Evolutionary conservation across 2,113 vertebrate genomes (phyloP), one percentile per base, ranked within the genome.

Genomic region (Thunnus maccoyii): DNA sequence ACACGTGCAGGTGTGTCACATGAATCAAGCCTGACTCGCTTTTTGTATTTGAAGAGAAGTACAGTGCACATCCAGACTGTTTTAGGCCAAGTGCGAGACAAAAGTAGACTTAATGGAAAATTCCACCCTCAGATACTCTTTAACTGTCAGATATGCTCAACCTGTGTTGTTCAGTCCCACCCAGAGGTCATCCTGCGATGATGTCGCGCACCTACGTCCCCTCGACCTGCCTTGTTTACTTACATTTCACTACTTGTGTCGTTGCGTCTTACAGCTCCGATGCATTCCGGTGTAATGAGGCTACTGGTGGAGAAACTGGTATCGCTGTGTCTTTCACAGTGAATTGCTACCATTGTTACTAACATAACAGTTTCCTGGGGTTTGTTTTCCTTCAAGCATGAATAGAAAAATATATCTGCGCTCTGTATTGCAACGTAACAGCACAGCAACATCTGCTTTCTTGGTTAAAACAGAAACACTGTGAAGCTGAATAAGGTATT

Each of bases 1-100:
- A 47, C 86, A 90, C 76, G 73, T 83, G 84, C 76, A 83, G 63
- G 72, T 77, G 76, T 77, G 71, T 84, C 78, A 70, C 72, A 72
- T 87, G 82, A 87, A 74, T 76, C 54, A 27, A 27, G 46, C 22
- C 69, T 67, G 48, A 80, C n/a, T 44, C 1, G 2, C 20, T 72
- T 63, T 76, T 56, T 75, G 56, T 55, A 60, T 75, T 70, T 62
- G n/a, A 68, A 47, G 75, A 65, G 22, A 44, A 87, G 56, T 25
- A n/a, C 47, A 22, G 32, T 58, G 25, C 32, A 52, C 47, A 61
- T 52, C 27, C 8, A 67, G 25, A 76, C 57, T 13, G 48, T 86
- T 82, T 78, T 22, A 63, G 71, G 36, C 46, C 51, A 61, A 60
- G 54, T 78, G 52, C 30, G 13, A 65, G 54, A 87, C 66, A 52